Conservation (phyloP, 2,113 vertebrate species). For the Balaeniceps rex region DNA sequence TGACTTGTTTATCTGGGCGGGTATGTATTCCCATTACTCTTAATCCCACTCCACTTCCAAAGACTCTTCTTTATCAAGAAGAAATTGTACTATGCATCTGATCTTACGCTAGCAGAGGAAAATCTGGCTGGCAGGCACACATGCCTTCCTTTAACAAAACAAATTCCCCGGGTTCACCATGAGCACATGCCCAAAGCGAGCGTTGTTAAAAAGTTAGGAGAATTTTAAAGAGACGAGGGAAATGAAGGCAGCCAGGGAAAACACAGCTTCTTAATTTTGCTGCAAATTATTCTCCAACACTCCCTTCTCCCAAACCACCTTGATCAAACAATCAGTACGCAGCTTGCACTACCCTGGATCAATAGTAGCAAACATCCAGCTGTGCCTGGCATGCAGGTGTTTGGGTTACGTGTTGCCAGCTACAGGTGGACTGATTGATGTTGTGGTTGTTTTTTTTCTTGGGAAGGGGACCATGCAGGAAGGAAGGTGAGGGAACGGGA, state of each 20-base stretch:
- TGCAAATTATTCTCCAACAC: constrained; percentile 14
- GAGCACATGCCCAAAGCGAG: constrained; percentile 6
- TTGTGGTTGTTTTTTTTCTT: neutral
- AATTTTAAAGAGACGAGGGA: constrained; percentile 24
- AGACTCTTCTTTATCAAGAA: neutral
- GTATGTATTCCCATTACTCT: neutral
- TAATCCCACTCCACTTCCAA: neutral
- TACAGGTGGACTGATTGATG: neutral
- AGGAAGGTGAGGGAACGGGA: neutral
- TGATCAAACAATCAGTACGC: constrained; percentile 2
- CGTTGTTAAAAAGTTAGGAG: constrained; percentile 10
- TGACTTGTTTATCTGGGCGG: neutral
- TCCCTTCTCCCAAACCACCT: constrained; percentile 4
- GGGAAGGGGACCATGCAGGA: neutral
- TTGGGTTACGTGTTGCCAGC: neutral
- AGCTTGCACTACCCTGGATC: neutral
- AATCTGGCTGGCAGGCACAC: neutral
- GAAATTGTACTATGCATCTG: neutral
- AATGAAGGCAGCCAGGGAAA: constrained; percentile 44
- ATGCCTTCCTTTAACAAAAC: constrained; percentile 8
- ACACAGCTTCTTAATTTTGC: constrained; percentile 47
- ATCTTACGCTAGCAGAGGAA: neutral
- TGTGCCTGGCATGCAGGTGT: constrained; percentile 13
- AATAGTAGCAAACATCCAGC: neutral
- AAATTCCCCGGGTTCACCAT: neutral